These are phyloP conservation scores for Rousettus leschenaultii DNA, from an alignment of 2,113 vertebrate species.

Conservation along the genomic window DNA sequence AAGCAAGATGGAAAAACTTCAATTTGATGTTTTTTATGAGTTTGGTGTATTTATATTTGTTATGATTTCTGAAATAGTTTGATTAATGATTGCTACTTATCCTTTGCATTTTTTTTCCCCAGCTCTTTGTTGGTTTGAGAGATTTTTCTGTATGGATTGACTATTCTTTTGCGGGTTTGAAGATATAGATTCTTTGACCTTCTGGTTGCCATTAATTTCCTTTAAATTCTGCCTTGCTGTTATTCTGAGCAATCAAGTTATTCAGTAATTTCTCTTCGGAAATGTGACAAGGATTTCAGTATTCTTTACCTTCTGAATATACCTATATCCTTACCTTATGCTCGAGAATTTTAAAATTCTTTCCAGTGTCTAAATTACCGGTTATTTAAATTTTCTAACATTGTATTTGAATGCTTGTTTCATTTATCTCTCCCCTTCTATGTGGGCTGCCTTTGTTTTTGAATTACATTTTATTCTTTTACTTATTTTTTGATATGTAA, in stretches of 20 bases:
- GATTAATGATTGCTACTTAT: not conserved
- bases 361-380: not conserved
- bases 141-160: not conserved
- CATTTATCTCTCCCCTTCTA: not conserved
- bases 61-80: not conserved
- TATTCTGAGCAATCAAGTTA: not conserved
- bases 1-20: not conserved
- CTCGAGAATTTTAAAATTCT: not conserved
- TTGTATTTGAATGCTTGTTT: not conserved
- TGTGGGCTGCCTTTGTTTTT: not conserved
- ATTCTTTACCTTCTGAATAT: not conserved
- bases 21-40: not conserved
- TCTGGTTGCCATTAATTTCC: not conserved
- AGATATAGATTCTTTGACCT: not conserved
- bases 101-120: too few species aligned
- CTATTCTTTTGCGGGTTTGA: not conserved
- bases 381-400: not conserved
- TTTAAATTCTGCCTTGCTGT: not conserved
- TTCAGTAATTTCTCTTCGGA: not conserved
- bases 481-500: not conserved
- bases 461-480: not conserved
- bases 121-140: not conserved
- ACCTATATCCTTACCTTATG: not conserved
- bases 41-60: not conserved
- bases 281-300: not conserved